These are phyloP conservation scores for Lagopus muta DNA, from an alignment of 2,113 vertebrate species.

Conservation along the genomic window DNA sequence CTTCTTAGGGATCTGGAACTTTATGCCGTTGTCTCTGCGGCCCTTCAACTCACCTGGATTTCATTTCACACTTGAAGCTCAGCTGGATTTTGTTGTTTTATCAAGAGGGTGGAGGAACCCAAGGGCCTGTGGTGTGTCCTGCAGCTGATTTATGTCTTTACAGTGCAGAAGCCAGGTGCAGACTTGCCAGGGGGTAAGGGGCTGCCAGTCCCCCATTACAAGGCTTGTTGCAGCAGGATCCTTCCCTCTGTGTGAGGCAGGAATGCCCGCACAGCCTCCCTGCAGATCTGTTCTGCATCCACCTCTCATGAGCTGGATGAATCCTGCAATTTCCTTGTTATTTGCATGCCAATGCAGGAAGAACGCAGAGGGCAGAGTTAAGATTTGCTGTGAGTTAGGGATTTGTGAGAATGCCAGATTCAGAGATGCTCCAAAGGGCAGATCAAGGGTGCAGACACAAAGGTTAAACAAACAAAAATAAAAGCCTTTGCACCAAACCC, in stretches of 20 bases:
- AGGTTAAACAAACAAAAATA: slow-evolving; percentile 37
- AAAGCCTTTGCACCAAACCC: neutral
- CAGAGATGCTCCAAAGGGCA: neutral
- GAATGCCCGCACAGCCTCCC: neutral
- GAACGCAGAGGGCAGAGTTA: neutral
- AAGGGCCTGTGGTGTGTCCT: rapidly evolving
- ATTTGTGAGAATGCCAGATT: slow-evolving; percentile 16
- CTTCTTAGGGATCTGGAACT: neutral
- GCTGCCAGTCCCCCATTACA: rapidly evolving
- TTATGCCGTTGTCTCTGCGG: rapidly evolving
- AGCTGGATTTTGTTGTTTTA: slow-evolving; percentile 3
- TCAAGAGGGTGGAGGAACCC: neutral
- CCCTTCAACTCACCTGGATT: neutral
- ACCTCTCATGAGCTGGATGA: neutral
- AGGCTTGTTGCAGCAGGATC: neutral
- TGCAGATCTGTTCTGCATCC: neutral
- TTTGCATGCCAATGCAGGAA: neutral
- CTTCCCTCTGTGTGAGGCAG: rapidly evolving
- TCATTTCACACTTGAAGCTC: slow-evolving; percentile 43
- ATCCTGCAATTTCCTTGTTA: neutral
- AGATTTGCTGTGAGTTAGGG: slow-evolving; percentile 1
- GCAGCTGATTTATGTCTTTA: neutral
- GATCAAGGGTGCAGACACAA: neutral
- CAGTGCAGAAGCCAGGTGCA: neutral
- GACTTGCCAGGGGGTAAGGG: neutral